Conservation (phyloP, 2,888 invertebrate genomes). For the Macropis europaea region DNA sequence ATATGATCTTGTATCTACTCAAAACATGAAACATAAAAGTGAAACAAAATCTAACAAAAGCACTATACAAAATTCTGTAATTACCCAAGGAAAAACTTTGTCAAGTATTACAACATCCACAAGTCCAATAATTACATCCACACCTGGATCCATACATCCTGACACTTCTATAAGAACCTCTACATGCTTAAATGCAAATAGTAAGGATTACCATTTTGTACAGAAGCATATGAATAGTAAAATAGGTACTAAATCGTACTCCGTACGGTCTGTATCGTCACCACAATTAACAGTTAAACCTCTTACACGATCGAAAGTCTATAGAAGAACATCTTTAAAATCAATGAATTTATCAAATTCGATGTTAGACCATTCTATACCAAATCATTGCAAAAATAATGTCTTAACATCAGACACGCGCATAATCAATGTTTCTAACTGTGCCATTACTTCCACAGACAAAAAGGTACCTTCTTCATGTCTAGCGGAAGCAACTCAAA, state of each 20-base stretch:
- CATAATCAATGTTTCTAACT: constrained; percentile 59
- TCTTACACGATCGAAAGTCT: constrained; percentile 72
- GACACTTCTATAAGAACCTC: constrained; percentile 16
- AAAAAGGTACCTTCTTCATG: constrained; percentile 25
- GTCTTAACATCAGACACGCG: constrained; percentile 37
- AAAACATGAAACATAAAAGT: constrained; percentile 45
- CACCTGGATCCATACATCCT: constrained; percentile 15
- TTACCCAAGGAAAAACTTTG: constrained; percentile 21
- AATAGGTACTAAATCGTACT: constrained; percentile 44
- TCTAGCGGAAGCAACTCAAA: neutral
- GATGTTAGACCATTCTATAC: constrained; percentile 17
- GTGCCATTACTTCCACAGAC: constrained; percentile 40
- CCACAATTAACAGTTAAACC: constrained; percentile 69
- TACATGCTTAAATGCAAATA: constrained; percentile 19
- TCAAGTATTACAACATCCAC: constrained; percentile 13
- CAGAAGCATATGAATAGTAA: constrained; percentile 35
- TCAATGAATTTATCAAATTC: constrained; percentile 34
- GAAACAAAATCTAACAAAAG: constrained; percentile 43
- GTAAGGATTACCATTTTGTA: constrained; percentile 10
- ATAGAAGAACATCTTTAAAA: constrained; percentile 74
- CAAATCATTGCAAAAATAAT: constrained; percentile 22
- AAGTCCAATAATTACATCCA: constrained; percentile 13
- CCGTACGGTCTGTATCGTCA: constrained; percentile 71
- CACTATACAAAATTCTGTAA: constrained; percentile 42
- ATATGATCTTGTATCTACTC: constrained; percentile 41